Base-by-base conservation (phyloP, 1,140 invertebrate genomes). In the Lysiphlebus fabarum region DNA sequence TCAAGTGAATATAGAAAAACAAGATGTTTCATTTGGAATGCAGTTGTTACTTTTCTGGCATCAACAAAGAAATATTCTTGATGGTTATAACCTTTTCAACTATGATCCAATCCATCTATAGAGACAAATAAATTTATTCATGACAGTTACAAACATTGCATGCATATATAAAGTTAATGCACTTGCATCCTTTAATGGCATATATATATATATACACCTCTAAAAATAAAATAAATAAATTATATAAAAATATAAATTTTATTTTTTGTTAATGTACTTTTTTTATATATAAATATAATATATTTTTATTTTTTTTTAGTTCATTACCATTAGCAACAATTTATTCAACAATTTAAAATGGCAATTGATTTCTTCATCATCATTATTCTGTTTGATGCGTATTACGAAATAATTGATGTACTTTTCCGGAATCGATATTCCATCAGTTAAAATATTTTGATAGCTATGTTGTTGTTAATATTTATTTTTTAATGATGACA, bases 61-160 rank as follows among this genome's bases (percentile, higher is more conserved):
- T 61, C 48, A 26, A 64, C 62, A 64, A 64, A 64, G 56, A 57
- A 58, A 55, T 55, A 61, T 61, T 64, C 62, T 64, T 53, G 53
- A 43, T 54, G 49, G 17, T 26, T 40, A 17, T 64, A 64, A 64
- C 62, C 62, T 64, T 64, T 64, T 58, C 58, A 57, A 47, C 59
- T 45, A 10, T 59, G 50, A 59, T 59, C 51, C 42, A 47, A 53
- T 54, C 33, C 34, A 44, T 63, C 49, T 34, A 53, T 63, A 51
- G 37, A 40, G 37, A 37, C 8, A 57, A 57, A 63, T 63, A 60
- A 59, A 63, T 57, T 60, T 60, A 49, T 60, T 56, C 59, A 33
- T 56, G 41, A 26, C 58, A 33, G 38, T 4, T 26, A 26, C 17
- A 26, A 26, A 26, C 17, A 26, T 26, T 26, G 51, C 51, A 58